Conservation (phyloP, 2,113 vertebrate species). For the Lepidothrix coronata region DNA sequence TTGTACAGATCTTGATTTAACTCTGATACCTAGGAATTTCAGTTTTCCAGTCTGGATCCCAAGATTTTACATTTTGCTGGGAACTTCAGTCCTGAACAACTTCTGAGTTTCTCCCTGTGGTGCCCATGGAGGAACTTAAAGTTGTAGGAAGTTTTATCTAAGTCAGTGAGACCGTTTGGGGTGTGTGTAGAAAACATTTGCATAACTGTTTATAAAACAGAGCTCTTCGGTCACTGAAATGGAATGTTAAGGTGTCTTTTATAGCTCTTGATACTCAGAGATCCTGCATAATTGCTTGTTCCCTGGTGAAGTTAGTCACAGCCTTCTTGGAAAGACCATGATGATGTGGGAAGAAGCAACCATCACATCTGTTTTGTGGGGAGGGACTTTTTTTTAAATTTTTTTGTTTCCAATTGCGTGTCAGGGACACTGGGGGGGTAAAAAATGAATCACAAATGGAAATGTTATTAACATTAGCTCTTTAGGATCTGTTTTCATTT, state of each 20-base stretch:
- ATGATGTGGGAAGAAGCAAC: not conserved
- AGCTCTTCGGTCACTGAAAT: not conserved
- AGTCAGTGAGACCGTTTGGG: not conserved
- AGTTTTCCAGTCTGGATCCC: not conserved
- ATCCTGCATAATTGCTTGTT: not conserved
- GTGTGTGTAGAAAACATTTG: not conserved
- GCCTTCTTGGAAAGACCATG: not conserved
- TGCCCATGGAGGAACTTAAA: not conserved
- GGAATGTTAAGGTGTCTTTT: not conserved
- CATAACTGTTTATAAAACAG: not conserved
- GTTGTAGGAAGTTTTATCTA: not conserved
- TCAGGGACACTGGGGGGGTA: not conserved
- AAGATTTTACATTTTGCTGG: not conserved
- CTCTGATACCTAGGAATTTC: not conserved
- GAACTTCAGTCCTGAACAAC: not conserved
- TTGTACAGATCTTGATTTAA: not conserved
- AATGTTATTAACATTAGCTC: not conserved
- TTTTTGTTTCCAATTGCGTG: not conserved
- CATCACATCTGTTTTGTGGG: not conserved
- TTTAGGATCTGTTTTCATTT: not conserved
- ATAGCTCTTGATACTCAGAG: accelerated
- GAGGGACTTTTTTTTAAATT: not conserved
- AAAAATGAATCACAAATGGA: not conserved
- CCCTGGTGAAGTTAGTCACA: not conserved
- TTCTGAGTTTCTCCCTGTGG: not conserved